phyloP scores from a whole-genome alignment of 2,797 vertebrate genomes.

The Pantherophis vulpinus region DNA sequence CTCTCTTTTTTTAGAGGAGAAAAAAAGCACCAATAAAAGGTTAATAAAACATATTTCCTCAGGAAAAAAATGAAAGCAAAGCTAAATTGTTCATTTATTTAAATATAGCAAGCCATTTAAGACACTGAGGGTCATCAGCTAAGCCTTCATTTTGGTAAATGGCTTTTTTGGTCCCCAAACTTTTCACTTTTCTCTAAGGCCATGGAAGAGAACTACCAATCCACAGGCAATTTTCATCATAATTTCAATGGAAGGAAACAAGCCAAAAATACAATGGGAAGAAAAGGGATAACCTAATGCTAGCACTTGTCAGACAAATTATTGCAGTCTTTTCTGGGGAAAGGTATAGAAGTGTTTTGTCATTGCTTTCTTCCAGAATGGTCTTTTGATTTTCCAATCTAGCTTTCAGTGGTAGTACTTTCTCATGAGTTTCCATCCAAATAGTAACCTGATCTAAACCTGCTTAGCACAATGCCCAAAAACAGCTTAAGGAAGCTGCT shows the following conservation, averaged over 20 bases:
- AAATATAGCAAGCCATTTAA: not conserved
- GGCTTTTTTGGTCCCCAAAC: not conserved
- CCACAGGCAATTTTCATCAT: too few relatives aligned
- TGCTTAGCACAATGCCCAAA: not conserved
- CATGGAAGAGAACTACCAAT: not conserved
- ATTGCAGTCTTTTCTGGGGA: not conserved
- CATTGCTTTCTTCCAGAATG: not conserved
- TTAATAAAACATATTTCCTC: conserved; percentile 35
- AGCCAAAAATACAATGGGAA: not conserved
- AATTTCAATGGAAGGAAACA: not conserved
- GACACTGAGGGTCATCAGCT: too few relatives aligned
- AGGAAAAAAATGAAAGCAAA: not conserved
- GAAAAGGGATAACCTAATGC: not conserved
- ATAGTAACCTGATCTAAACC: not conserved
- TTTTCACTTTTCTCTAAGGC: not conserved
- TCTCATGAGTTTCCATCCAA: not conserved
- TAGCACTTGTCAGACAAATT: not conserved
- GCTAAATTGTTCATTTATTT: not conserved
- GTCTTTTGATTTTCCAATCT: not conserved
- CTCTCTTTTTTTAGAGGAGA: conserved; percentile 18
- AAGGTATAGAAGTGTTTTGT: not conserved
- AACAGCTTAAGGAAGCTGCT: not conserved
- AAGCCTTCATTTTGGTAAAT: not conserved
- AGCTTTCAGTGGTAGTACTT: not conserved
- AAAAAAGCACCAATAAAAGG: conserved; percentile 27